A percentile compares a stretch with the other conserved stretches of the same genome.
These are phyloP conservation scores for Andrena flavipes DNA, from an alignment of 2,888 invertebrate genomes.

Conservation along the genomic window DNA sequence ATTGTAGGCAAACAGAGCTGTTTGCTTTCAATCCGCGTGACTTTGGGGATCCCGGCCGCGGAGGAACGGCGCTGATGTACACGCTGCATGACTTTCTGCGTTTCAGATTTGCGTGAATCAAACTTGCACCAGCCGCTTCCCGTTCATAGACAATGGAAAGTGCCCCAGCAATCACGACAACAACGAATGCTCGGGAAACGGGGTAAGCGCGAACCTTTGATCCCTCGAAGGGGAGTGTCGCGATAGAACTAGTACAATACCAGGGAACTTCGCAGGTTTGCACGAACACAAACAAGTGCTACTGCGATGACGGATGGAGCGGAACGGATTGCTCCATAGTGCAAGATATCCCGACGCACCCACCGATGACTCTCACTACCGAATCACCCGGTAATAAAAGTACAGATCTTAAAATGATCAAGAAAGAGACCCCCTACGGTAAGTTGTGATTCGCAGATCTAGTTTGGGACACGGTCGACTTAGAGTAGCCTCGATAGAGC, in stretches of 20 bases:
- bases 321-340: slow-evolving; percentile 94
- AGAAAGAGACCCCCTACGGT: slow-evolving; percentile 97
- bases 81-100: background rate
- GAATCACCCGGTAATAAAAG: slow-evolving; percentile 86
- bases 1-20: slow-evolving; percentile 23
- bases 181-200: slow-evolving; percentile 96
- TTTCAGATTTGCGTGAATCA: slow-evolving; percentile 95
- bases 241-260: background rate
- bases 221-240: background rate
- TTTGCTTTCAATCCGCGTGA: slow-evolving; percentile 49
- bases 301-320: slow-evolving; percentile 95
- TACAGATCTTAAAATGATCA: slow-evolving; percentile 89
- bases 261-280: slow-evolving; percentile 89
- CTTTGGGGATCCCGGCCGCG: background rate
- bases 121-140: slow-evolving; percentile 94
- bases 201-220: slow-evolving; percentile 89
- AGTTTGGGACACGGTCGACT: background rate
- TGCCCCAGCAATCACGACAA: slow-evolving; percentile 96
- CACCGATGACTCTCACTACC: slow-evolving; percentile 87
- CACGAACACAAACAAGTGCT: slow-evolving; percentile 96
- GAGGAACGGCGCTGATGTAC: background rate
- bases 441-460: slow-evolving; percentile 85
- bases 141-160: slow-evolving; percentile 93
- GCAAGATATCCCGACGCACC: slow-evolving; percentile 88
- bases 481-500: background rate